Conservation (phyloP, 1,140 invertebrate genomes). For the Leptopilina clavipes region DNA sequence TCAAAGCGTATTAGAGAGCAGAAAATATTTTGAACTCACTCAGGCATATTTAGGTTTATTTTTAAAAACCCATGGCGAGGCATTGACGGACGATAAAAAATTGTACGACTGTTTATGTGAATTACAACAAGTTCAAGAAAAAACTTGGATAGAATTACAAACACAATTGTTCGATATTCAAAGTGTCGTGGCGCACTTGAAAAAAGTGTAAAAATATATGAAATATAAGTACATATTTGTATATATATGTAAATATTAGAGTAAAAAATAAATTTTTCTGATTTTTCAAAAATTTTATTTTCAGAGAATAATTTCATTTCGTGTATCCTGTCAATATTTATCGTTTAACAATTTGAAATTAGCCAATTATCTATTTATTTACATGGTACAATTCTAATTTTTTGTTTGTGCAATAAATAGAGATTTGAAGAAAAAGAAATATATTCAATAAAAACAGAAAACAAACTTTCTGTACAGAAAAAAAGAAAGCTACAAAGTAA, state of each 20-base stretch:
- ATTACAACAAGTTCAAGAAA: constrained; percentile 77
- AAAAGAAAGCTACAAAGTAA: not conserved
- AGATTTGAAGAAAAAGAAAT: not conserved
- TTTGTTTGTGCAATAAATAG: constrained; percentile 1
- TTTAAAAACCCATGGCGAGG: constrained; percentile 87
- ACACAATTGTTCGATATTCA: constrained; percentile 85
- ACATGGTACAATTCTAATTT: not conserved
- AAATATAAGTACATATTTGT: constrained; percentile 16
- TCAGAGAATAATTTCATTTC: constrained; percentile 5
- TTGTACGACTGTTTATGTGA: constrained; percentile 77
- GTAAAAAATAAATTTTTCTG: too few species aligned
- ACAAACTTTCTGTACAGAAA: not conserved
- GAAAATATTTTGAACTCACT: constrained; percentile 92
- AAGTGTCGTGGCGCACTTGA: constrained; percentile 84
- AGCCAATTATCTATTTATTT: not conserved
- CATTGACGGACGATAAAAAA: constrained; percentile 77
- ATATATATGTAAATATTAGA: constrained; percentile 40
- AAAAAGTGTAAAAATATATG: constrained; percentile 78
- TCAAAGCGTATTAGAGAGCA: constrained; percentile 82
- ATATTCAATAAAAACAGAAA: not conserved
- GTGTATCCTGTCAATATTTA: not conserved
- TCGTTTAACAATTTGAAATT: too few species aligned
- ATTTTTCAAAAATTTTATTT: constrained; percentile 20
- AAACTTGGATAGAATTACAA: constrained; percentile 82
- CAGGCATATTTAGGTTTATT: constrained; percentile 95